Evolutionary conservation across 2,888 invertebrate genomes (phyloP).

Genomic region (Limenitis camilla): DNA sequence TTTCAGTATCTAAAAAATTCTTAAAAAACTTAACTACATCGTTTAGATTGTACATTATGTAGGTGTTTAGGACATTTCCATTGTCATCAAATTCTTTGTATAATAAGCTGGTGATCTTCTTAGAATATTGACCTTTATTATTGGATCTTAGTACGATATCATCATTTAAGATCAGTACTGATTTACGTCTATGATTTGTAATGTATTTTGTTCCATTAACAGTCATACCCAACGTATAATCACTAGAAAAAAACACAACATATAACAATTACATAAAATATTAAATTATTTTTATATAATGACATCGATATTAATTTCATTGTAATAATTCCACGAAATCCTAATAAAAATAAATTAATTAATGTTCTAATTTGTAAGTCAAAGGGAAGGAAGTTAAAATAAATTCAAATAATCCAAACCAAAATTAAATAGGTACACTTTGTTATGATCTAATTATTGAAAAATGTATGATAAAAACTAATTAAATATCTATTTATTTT

Average conservation of each 20-base stretch:
- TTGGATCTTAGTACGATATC: conserved; percentile 7
- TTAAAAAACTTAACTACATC: conserved; percentile 45
- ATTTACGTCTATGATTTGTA: conserved; percentile 20
- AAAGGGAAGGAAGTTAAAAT: too few relatives aligned
- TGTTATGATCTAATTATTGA: too few relatives aligned
- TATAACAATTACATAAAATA: not conserved
- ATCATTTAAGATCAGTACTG: conserved; percentile 33
- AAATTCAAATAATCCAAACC: too few relatives aligned
- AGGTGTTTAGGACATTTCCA: conserved; percentile 29
- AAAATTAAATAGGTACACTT: too few relatives aligned
- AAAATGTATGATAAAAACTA: too few relatives aligned
- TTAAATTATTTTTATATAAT: too few relatives aligned
- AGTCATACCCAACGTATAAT: not conserved
- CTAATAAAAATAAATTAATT: too few relatives aligned
- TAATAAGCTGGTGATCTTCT: conserved; percentile 30
- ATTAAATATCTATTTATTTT: too few relatives aligned
- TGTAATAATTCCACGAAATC: too few relatives aligned
- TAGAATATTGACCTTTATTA: conserved; percentile 14
- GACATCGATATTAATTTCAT: too few relatives aligned
- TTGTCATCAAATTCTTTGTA: conserved; percentile 40
- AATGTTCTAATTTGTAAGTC: too few relatives aligned
- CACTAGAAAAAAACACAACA: not conserved
- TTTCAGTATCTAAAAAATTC: conserved; percentile 34
- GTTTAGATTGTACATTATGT: conserved; percentile 38
- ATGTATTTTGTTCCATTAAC: conserved; percentile 4